Percentiles rank a stretch among this genome's conserved stretches.
Conservation (phyloP, 2,888 invertebrate genomes). For the Priapulus caudatus region DNA sequence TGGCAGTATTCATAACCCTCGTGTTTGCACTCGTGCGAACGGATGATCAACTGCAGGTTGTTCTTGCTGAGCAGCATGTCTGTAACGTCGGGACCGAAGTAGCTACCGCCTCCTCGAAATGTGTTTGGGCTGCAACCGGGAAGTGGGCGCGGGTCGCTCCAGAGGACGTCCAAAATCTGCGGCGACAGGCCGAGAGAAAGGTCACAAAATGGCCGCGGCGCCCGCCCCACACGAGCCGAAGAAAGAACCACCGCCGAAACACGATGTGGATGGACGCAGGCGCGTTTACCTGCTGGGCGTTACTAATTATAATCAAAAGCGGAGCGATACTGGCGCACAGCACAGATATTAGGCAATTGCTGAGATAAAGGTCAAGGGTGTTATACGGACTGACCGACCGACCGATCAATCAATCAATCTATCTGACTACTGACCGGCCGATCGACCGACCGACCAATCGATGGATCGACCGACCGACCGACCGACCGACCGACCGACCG, state of each 20-base stretch:
- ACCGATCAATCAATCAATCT: too few relatives aligned
- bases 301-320: not conserved
- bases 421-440: too few relatives aligned
- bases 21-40: constrained; percentile 85
- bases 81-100: constrained; percentile 83
- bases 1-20: constrained; percentile 81
- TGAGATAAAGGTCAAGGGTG: too few relatives aligned
- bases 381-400: too few relatives aligned
- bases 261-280: not conserved
- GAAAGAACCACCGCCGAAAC: not conserved
- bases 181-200: constrained; percentile 5
- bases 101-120: constrained; percentile 76
- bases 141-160: constrained; percentile 69
- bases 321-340: not conserved
- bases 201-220: not conserved
- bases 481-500: too few relatives aligned
- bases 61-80: constrained; percentile 61
- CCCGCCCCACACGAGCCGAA: not conserved
- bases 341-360: too few relatives aligned
- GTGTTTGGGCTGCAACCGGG: constrained; percentile 41
- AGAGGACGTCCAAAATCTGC: constrained; percentile 82
- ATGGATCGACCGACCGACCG: too few relatives aligned
- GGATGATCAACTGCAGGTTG: constrained; percentile 60
- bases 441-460: too few relatives aligned
- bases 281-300: not conserved